Evolutionary conservation across 2,888 invertebrate genomes (phyloP).

Genomic region (Julus scandinavius): DNA sequence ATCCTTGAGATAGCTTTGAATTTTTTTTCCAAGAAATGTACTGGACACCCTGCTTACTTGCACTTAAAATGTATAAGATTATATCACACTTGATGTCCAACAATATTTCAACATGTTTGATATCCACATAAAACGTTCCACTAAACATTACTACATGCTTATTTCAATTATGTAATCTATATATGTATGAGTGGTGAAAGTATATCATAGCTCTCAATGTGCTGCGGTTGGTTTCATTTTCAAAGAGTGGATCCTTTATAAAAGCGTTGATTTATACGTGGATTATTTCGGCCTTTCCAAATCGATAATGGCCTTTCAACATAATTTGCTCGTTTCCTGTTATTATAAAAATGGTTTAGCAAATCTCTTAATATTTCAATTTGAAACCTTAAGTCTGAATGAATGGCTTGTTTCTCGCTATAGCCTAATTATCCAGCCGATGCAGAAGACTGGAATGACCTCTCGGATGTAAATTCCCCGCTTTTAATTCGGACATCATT

Average conservation of each 20-base stretch:
- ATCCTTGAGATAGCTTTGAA: no score
- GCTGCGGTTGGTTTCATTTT: background rate
- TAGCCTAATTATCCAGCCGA: background rate
- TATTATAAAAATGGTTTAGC: background rate
- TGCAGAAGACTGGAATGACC: background rate
- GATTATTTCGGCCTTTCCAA: background rate
- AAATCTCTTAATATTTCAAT: constrained; percentile 18
- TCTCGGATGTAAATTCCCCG: constrained; percentile 11
- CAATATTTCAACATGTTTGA: no score
- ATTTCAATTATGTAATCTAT: no score
- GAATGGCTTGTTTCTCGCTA: background rate
- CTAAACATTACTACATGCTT: no score
- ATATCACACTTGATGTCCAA: no score
- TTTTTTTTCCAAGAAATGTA: no score
- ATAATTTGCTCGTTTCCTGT: background rate
- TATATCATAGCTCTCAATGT: no score
- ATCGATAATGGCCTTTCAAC: background rate
- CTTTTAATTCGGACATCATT: background rate
- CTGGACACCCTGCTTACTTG: no score
- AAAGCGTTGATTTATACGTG: background rate
- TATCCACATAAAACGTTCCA: no score
- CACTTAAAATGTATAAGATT: no score
- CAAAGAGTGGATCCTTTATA: background rate
- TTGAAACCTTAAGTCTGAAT: constrained; percentile 2
- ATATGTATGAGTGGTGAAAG: no score